Evolutionary conservation across 2,888 invertebrate species (phyloP), one percentile per base, ranked within the genome.

Genomic region (Leucoma salicis): DNA sequence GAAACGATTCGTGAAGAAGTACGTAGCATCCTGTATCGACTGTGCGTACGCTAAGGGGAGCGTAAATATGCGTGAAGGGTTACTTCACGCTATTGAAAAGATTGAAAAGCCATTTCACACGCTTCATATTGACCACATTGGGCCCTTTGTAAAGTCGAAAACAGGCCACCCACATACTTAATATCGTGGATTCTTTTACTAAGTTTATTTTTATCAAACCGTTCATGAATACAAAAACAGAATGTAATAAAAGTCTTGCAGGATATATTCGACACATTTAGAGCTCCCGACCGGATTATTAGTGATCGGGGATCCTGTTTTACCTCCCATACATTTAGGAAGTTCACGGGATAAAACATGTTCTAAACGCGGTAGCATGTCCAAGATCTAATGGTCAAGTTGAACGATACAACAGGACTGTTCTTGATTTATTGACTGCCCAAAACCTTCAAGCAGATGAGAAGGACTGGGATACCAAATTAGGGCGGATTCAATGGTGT

Each of bases 61-160:
- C 11, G 6, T 12, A 31, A n/a, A 16, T 32, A n/a, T 11, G 14
- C n/a, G 18, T 10, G 32, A 32, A 14, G 32, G 32, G 2, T 14
- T 16, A 2, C 12, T 32, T 10, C 32, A 16, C 12, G 16, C 32
- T 18, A 32, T 32, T 11, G 7, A 3, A 11, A 32, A 32, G 7
- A 14, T 14, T n/a, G 16, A 32, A 10, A 11, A 14, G 10, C 11
- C 32, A 11, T 32, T 16, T 11, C 32, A 32, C 18, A 73, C 70
- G 0, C 14, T 71, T 2, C 69, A 74, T 25, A 33, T 74, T 0
- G 74, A 74, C 41, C 72, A 74, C 36, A 32, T 69, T 0, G 67
- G 68, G 0, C 70, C 70, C 4, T 70, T 68, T 38, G 62, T 66
- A 11, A 48, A 50, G 6, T 65, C 63, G n/a, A 58, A 42, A 29